Evolutionary conservation across 2,888 invertebrate genomes (phyloP), one percentile per base, ranked within the genome.

Genomic region (Itoplectis maculator): DNA sequence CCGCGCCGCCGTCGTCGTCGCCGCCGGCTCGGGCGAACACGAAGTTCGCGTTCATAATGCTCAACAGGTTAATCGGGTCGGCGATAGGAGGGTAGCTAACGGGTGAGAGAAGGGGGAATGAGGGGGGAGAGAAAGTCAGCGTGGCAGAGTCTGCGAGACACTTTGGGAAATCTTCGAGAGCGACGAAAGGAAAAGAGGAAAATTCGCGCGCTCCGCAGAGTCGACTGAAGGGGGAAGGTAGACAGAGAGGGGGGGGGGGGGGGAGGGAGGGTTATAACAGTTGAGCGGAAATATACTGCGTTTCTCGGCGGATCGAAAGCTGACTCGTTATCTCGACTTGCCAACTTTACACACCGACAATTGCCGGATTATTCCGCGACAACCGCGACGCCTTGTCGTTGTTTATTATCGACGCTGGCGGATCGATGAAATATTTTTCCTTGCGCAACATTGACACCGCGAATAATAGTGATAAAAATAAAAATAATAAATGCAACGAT

Each of bases 61-160:
- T 87, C 87, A 87, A 87, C 87, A 87, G 87, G 87, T 87, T 87
- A 87, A 87, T 87, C 87, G 86, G 73, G 23, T 4, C 54, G 78
- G 63, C 51, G 74, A 40, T 45, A 45, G 13, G 63, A 54, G 49
- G 15, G 63, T 47, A 51, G 63, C 49, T 56, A 20, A 76, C 63
- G 20, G 61, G 66, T n/a, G n/a, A n/a, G n/a, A n/a, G n/a, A n/a
- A n/a, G n/a, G n/a, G n/a, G n/a, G n/a, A n/a, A n/a, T n/a, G n/a
- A n/a, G n/a, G n/a, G n/a, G n/a, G n/a, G n/a, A n/a, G n/a, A 29
- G 73, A 42, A 78, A 61, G 77, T 45, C 23, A 20, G 59, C 37
- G 35, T 13, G 49, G 40, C 61, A 37, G 13, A 15, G n/a, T 35
- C 51, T 47, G 49, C 23, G 59, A 49, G 70, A 76, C 29, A 76